Evolutionary conservation across 2,797 vertebrate genomes (phyloP).

Genomic region (Cyclura pinguis): DNA sequence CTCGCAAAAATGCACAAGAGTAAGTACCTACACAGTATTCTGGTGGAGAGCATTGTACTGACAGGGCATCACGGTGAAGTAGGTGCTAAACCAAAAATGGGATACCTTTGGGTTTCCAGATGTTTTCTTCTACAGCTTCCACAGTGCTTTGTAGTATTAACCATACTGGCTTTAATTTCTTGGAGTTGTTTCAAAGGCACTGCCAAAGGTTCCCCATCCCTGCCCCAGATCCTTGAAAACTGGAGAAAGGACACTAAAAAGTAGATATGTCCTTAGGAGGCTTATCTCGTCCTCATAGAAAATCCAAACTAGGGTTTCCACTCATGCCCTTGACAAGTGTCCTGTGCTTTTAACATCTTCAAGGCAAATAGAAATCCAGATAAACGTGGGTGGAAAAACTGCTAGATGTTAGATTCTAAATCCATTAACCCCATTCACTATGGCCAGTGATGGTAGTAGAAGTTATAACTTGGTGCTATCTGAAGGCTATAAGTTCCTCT

Average conservation of each 20-base stretch:
- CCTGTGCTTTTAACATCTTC: neutral
- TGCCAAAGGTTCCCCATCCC: neutral
- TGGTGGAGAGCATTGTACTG: neutral
- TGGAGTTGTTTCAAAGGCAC: too few relatives aligned
- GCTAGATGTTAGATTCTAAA: too few relatives aligned
- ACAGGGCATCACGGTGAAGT: neutral
- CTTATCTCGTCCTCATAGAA: neutral
- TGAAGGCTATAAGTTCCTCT: too few relatives aligned
- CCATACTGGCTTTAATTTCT: too few relatives aligned
- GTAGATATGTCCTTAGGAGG: neutral
- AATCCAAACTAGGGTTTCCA: neutral
- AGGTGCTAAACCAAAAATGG: neutral
- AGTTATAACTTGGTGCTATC: too few relatives aligned
- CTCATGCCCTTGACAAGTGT: too few relatives aligned
- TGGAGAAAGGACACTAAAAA: neutral
- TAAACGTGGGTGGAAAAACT: neutral
- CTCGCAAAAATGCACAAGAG: neutral
- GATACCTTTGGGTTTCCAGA: too few relatives aligned
- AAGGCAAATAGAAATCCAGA: neutral
- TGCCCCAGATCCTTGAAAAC: neutral
- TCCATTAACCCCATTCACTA: too few relatives aligned
- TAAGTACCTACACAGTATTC: neutral
- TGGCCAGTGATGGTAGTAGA: too few relatives aligned
- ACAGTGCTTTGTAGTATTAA: too few relatives aligned
- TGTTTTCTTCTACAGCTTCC: too few relatives aligned